A percentile compares a stretch with the other conserved stretches of the same genome.
Conservation (phyloP, 2,797 vertebrate species). For the Enteromius argenteus region DNA sequence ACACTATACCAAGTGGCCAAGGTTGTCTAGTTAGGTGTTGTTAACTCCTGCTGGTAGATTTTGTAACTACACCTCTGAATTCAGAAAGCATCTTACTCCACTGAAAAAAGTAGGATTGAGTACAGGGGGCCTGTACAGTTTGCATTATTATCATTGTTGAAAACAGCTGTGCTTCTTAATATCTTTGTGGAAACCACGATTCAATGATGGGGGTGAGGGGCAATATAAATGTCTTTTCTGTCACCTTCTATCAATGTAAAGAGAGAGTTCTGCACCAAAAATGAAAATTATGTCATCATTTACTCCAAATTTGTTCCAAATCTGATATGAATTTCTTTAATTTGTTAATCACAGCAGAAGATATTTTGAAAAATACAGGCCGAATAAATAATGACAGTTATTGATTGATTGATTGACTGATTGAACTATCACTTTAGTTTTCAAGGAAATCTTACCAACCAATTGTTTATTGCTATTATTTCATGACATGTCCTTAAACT, state of each 20-base stretch:
- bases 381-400: too few relatives aligned
- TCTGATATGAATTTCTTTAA: background rate
- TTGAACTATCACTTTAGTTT: too few relatives aligned
- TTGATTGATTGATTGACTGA: too few relatives aligned
- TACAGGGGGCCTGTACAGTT: background rate
- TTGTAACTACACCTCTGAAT: background rate
- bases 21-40: background rate
- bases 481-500: background rate
- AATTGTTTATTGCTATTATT: background rate
- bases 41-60: background rate
- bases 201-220: too few relatives aligned
- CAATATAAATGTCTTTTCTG: background rate
- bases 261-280: background rate
- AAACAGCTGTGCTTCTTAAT: background rate
- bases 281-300: background rate
- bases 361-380: too few relatives aligned
- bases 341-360: too few relatives aligned
- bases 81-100: background rate
- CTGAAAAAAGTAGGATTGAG: background rate
- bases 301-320: background rate
- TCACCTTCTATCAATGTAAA: background rate
- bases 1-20: background rate
- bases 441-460: too few relatives aligned
- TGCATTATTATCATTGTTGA: background rate
- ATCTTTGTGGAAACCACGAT: background rate